A percentile compares a stretch with the other conserved stretches of the same genome.
Evolutionary conservation across 1,140 invertebrate genomes (phyloP).

Genomic region (Heliconius nattereri): DNA sequence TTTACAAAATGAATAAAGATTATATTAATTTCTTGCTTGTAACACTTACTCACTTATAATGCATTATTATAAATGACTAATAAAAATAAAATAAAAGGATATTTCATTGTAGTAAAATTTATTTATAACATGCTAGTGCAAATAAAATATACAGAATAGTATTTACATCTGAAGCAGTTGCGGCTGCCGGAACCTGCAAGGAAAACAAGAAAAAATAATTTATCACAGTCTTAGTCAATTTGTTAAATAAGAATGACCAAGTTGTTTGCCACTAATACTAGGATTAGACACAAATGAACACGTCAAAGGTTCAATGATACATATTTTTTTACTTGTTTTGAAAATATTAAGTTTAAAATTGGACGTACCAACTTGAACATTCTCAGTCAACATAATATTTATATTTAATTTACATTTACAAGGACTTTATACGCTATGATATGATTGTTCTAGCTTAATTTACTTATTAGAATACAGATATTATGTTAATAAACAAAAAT

Average conservation of each 20-base stretch:
- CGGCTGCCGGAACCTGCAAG: slow-evolving; percentile 57
- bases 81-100: slow-evolving; percentile 20
- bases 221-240: slow-evolving; percentile 26
- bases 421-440: background rate
- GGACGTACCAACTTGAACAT: background rate
- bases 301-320: background rate
- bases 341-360: background rate
- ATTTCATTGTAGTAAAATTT: slow-evolving; percentile 48
- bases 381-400: slow-evolving; percentile 1
- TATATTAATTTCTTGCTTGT: background rate
- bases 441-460: background rate
- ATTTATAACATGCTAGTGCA: slow-evolving; percentile 61
- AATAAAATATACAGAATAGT: slow-evolving; percentile 65
- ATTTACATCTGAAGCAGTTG: slow-evolving; percentile 63
- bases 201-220: slow-evolving; percentile 50
- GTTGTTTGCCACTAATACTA: background rate
- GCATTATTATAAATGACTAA: background rate
- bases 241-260: slow-evolving; percentile 7
- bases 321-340: background rate
- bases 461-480: background rate
- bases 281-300: background rate
- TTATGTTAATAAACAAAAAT: background rate
- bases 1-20: background rate
- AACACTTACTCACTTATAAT: background rate
- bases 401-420: background rate